Base-by-base conservation (phyloP, 2,888 invertebrate species). In the Drosophila vallismaia region DNA sequence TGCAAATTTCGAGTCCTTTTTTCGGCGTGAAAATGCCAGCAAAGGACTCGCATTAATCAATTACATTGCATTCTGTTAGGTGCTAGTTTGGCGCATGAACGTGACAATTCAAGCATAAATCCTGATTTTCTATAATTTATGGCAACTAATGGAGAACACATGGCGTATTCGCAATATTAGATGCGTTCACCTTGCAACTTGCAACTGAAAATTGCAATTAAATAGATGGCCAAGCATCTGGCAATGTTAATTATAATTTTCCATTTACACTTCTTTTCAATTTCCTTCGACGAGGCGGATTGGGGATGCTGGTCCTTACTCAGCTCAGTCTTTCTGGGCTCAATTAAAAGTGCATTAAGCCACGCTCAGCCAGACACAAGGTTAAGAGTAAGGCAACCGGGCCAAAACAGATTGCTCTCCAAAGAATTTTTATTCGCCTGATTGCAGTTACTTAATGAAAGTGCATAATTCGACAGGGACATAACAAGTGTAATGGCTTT, bases 301-400 rank as follows among this genome's bases (percentile, higher is more conserved):
- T 4, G n/a, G 5, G 36, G 36, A 36, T 36, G 36, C 10, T 9
- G 10, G 33, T 68, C 46, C 57, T 60, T 58, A 49, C 79, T 55
- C 19, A 19, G 53, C 56, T 24, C 66, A 19, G 66, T 53, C 59
- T 31, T 14, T 68, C 72, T 29, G 33, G 50, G 83, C 77, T 72
- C 88, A 82, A 87, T 87, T 82, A 87, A 87, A 87, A 82, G 71
- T 86, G 88, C 82, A 82, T 82, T 87, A 87, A 82, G 75, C 58
- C 67, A 55, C 52, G 79, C 76, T 56, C 54, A 58, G 51, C 49
- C 50, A 62, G 69, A 59, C 76, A 67, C 71, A 75, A 79, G 83
- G 80, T 66, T 79, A 87, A 44, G 44, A 24, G 40, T 24, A 44
- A 75, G 82, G 60, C 67, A 59, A 14, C 67, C 67, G 59, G 66